A percentile compares a stretch with the other conserved stretches of the same genome.
phyloP scores from a whole-genome alignment of 1,140 invertebrate species.

The Eurosta solidaginis region DNA sequence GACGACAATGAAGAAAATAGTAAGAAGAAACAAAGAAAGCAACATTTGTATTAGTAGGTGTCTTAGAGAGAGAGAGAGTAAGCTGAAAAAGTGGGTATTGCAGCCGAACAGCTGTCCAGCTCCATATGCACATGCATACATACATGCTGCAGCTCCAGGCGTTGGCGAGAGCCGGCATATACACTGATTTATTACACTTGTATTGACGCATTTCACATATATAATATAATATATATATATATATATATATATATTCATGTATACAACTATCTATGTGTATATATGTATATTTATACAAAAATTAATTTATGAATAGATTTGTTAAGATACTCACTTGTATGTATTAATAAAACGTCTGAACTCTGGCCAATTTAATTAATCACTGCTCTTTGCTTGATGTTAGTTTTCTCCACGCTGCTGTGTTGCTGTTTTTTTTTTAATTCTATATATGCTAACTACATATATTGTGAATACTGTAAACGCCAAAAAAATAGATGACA shows the following conservation, averaged over 20 bases:
- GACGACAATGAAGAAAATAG: not conserved
- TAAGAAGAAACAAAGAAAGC: not conserved
- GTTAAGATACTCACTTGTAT: slow-evolving; percentile 4
- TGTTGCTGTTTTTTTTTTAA: not conserved
- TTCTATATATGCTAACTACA: not conserved
- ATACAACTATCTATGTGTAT: not conserved
- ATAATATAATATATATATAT: no score
- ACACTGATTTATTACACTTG: not conserved
- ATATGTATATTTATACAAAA: not conserved
- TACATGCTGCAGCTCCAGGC: slow-evolving; percentile 1
- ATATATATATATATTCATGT: not conserved
- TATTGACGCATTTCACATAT: no score
- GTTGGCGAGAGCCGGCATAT: not conserved
- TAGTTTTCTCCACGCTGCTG: not conserved
- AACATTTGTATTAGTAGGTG: not conserved
- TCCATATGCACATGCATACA: no score
- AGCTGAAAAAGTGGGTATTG: not conserved
- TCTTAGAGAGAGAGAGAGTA: not conserved
- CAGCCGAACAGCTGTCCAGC: not conserved
- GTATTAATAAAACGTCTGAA: not conserved
- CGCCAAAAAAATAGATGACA: not conserved
- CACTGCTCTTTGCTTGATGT: slow-evolving; percentile 10
- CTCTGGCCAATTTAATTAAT: slow-evolving; percentile 22
- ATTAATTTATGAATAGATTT: no score
- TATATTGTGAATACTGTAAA: slow-evolving; percentile 26